Evolutionary conservation across 2,888 invertebrate species (phyloP), one percentile per base, ranked within the genome.

Genomic region (Magallana nippona): DNA sequence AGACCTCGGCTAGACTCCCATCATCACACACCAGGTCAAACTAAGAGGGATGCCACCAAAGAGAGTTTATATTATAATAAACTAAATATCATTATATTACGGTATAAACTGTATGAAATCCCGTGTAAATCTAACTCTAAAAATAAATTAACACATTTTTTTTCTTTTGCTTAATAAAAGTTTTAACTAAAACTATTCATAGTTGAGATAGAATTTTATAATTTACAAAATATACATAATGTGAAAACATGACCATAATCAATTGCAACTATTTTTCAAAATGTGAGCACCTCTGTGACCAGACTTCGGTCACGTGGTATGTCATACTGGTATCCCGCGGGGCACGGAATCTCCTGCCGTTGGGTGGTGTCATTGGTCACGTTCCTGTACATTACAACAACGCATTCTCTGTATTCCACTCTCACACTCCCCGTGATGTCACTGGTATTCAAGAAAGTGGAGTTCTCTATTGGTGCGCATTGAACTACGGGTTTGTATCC

Each of bases 1-100:
- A 89, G n/a, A 91, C 86, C 55, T 92, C 90, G 17, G 90, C 88
- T 56, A 91, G 86, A 63, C 90, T 89, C 44, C 89, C 85, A 32
- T 88, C 86, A 11, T 88, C 88, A 83, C 93, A 93, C 0, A 93
- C 92, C 81, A 93, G 86, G 55, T 88, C 87, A 90, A 90, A 91
- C 91, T 91, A 85, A 44, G 8, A 5, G 44, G 44, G 44, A 0
- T 8, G 44, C 8, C 44, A 44, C 44, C 3, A 44, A 44, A 44
- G 44, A 8, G 44, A 44, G 44, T 44, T 44, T 5, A 44, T 44
- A 44, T 44, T 8, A 5, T 44, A 44, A 44, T 44, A 44, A 44
- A 44, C 44, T 44, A 8, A 8, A 8, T 44, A 44, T 44, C 44
- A 44, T 44, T 44, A 44, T 44, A 44, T 44, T 44, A n/a, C n/a